Percentiles rank a stretch among this genome's conserved stretches.
Evolutionary conservation across 2,113 vertebrate species (phyloP).

Genomic region (Lamprotornis superbus): DNA sequence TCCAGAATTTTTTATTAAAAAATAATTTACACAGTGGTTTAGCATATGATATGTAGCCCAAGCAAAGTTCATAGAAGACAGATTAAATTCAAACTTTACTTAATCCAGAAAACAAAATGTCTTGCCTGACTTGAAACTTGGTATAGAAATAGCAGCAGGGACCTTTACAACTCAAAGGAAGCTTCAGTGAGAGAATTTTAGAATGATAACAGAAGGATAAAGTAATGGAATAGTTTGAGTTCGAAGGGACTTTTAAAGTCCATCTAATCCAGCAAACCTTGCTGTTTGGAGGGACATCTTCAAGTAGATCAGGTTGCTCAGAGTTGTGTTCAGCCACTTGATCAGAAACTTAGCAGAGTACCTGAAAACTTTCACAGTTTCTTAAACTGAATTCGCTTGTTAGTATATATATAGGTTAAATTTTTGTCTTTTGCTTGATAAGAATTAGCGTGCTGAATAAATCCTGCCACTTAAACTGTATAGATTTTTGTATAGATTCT

Average conservation of each 20-base stretch:
- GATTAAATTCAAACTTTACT: neutral
- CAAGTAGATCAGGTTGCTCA: neutral
- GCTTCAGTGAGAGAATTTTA: neutral
- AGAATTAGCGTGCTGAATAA: neutral
- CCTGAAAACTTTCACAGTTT: neutral
- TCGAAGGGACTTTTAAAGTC: neutral
- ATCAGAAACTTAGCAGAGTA: neutral
- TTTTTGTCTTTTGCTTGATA: neutral
- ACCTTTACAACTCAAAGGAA: neutral
- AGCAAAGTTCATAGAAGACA: neutral
- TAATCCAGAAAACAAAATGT: neutral
- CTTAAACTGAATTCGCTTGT: neutral
- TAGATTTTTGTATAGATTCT: neutral
- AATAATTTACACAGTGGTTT: neutral
- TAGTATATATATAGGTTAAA: rapidly evolving
- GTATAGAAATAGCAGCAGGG: neutral
- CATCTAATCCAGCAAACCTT: neutral
- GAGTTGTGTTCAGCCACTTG: rapidly evolving
- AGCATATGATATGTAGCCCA: neutral
- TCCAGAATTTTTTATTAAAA: neutral
- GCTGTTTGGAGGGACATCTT: neutral
- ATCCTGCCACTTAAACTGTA: neutral
- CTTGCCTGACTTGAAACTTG: neutral
- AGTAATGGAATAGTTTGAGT: neutral
- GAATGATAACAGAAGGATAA: neutral